phyloP scores from a whole-genome alignment of 2,113 vertebrate species.

The Bujurquina vittata region DNA sequence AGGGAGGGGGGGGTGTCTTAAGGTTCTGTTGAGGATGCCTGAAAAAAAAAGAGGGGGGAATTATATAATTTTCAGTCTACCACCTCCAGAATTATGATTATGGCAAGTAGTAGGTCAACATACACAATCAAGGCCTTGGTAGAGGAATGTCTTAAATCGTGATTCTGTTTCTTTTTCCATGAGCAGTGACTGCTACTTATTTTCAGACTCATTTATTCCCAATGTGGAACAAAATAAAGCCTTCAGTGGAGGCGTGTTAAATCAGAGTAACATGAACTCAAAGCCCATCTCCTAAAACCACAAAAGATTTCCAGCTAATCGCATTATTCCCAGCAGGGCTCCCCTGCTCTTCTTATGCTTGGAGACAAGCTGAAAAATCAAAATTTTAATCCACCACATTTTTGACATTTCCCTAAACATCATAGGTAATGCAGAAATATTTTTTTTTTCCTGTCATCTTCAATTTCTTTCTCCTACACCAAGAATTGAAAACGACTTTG shows the following conservation, averaged over 20 bases:
- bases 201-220: background rate
- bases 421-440: rapidly evolving
- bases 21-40: conserved; percentile 2
- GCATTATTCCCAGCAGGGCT: conserved; percentile 56
- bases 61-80: conserved; percentile 4
- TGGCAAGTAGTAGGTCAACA: background rate
- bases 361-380: background rate
- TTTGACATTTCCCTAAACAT: conserved; percentile 4
- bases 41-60: background rate
- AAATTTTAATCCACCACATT: background rate
- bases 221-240: background rate
- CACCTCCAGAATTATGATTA: background rate
- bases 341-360: conserved; percentile 5
- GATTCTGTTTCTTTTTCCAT: conserved; percentile 8
- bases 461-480: background rate
- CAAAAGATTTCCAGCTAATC: conserved; percentile 58
- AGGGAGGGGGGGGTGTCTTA: too few relatives aligned
- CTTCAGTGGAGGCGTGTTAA: conserved; percentile 37
- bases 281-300: conserved; percentile 33
- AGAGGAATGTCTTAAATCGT: background rate
- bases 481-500: background rate
- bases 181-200: background rate
- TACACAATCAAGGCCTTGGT: background rate
- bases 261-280: conserved; percentile 22
- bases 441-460: background rate